Evolutionary conservation across 2,113 vertebrate species (phyloP), one percentile per base, ranked within the genome.

Genomic region (Morone chrysops): DNA sequence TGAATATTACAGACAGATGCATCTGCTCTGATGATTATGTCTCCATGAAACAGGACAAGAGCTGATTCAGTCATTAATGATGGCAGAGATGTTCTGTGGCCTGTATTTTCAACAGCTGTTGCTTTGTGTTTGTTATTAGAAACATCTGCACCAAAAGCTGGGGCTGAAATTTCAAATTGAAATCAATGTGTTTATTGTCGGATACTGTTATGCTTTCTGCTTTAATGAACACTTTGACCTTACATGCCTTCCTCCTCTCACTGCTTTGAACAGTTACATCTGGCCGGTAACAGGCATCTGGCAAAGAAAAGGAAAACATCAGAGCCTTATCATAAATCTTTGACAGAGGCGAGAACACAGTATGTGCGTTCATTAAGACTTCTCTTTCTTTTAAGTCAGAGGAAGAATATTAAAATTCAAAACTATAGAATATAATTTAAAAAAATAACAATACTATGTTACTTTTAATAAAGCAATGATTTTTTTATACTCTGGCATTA

Each of bases 21-120:
- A 68, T 75, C 81, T 60, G 75, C 73, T 77, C 72, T 12, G 0
- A 11, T 56, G 70, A 87, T 87, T 65, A 78, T 14, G 57, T 59
- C n/a, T 79, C 62, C 8, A 20, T 67, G 50, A 81, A 80, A 70
- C 69, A 40, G 56, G 51, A 71, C 45, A 38, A 81, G 53, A 38
- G 40, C 71, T 47, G 47, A 70, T 61, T 78, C 47, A 70, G 41
- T 75, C 61, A 61, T 69, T 66, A 66, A 70, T 43, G 31, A 70
- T 11, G 25, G 38, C 75, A 70, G 53, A 2, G 0, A 38, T 73
- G 56, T 67, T 75, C 71, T 41, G 50, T 59, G 79, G 31, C 41
- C 71, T 74, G 57, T 54, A 69, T 73, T 86, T 40, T 25, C 67
- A 81, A 51, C 87, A 90, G 90, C 75, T 90, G 88, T 67, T 74